Percentiles rank a stretch among this genome's conserved stretches.
phyloP scores from a whole-genome alignment of 2,113 vertebrate genomes.

The Syrrhaptes paradoxus region DNA sequence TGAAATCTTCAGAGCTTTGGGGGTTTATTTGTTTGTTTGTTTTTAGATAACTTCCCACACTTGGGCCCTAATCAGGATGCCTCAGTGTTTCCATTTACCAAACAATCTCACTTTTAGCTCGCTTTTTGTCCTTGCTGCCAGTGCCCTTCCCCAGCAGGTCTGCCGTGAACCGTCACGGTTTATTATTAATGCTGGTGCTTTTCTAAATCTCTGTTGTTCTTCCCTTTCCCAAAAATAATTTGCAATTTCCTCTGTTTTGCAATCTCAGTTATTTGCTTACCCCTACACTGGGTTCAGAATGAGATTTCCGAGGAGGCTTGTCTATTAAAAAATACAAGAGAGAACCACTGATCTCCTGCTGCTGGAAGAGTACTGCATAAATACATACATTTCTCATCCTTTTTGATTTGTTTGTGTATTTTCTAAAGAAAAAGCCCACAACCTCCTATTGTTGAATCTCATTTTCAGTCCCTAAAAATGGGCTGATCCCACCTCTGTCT shows the following conservation, averaged over 20 bases:
- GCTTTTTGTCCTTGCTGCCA: neutral
- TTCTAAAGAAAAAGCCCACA: neutral
- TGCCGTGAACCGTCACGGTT: neutral
- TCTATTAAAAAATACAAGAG: neutral
- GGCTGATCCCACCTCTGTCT: neutral
- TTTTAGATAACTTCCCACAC: constrained; percentile 30
- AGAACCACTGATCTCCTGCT: neutral
- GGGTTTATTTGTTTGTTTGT: constrained; percentile 32
- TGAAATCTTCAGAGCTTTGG: constrained; percentile 16
- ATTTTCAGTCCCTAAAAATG: neutral
- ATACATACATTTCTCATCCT: neutral
- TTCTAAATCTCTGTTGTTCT: neutral
- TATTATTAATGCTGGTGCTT: neutral
- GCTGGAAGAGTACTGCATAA: neutral
- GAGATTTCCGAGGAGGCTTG: neutral
- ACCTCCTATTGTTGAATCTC: neutral
- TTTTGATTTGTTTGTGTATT: neutral
- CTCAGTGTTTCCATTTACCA: neutral
- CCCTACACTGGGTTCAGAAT: rapidly evolving
- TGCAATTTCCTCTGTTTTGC: neutral
- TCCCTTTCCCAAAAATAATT: neutral
- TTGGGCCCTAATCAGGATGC: neutral
- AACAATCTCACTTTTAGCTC: neutral
- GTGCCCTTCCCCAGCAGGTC: neutral
- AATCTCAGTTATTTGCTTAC: neutral